phyloP scores from a whole-genome alignment of 2,888 invertebrate species.

The Nasonovia ribisnigri region DNA sequence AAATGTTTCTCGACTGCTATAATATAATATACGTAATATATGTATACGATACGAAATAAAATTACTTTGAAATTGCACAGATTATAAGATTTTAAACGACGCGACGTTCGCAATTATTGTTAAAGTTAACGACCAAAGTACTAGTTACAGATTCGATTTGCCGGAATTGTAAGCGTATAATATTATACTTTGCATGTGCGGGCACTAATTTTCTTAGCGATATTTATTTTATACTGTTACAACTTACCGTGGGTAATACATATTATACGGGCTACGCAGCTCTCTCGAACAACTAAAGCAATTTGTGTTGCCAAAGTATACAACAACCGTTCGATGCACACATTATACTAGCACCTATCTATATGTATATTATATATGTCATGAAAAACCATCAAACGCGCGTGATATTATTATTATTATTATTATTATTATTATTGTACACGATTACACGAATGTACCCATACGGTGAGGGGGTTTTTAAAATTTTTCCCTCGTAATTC shows the following conservation, averaged over 20 bases:
- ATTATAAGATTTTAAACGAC: slow-evolving; percentile 22
- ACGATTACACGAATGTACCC: too few relatives aligned
- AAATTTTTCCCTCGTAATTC: not conserved
- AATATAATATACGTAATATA: not conserved
- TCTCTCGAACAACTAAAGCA: slow-evolving; percentile 22
- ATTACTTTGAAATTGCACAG: not conserved
- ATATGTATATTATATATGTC: not conserved
- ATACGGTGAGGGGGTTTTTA: not conserved
- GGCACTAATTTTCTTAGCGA: slow-evolving; percentile 35
- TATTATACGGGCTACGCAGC: not conserved
- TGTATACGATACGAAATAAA: slow-evolving; percentile 10
- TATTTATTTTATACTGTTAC: slow-evolving; percentile 26
- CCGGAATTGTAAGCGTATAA: slow-evolving; percentile 3
- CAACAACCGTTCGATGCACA: not conserved
- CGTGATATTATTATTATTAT: not conserved
- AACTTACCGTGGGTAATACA: slow-evolving; percentile 15
- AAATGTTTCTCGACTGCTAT: not conserved
- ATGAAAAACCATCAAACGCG: not conserved
- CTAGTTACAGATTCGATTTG: slow-evolving; percentile 41
- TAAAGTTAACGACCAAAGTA: slow-evolving; percentile 23
- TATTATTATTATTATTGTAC: not conserved
- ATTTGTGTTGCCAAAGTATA: slow-evolving; percentile 3
- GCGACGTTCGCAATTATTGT: slow-evolving; percentile 18
- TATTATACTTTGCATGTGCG: slow-evolving; percentile 8
- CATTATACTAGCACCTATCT: not conserved